phyloP scores from a whole-genome alignment of 2,888 invertebrate species.

The Eudemis profundana region DNA sequence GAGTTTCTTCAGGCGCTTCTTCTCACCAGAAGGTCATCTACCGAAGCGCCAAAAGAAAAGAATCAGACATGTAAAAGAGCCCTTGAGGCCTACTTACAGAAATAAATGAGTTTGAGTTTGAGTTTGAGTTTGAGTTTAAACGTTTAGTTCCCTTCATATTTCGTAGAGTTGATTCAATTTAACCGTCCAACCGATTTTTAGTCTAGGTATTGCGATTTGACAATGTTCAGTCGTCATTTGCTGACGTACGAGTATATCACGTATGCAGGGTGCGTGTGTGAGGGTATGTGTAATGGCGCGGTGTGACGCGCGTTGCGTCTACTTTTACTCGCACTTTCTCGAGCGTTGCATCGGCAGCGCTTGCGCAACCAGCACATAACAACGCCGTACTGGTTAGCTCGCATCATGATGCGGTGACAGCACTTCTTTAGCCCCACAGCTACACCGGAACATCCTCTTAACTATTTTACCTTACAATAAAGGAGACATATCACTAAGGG shows the following conservation, averaged over 20 bases:
- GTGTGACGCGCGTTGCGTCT: slow-evolving; percentile 82
- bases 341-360: slow-evolving; percentile 59
- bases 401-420: slow-evolving; percentile 58
- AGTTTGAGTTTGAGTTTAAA: too few relatives aligned
- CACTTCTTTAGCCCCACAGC: slow-evolving; percentile 54
- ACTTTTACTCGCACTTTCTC: slow-evolving; percentile 86
- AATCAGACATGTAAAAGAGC: too few relatives aligned
- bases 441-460: background rate
- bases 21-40: too few relatives aligned
- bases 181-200: too few relatives aligned
- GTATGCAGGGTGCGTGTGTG: slow-evolving; percentile 51
- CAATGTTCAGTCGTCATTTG: slow-evolving; percentile 3
- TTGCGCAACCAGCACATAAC: slow-evolving; percentile 74
- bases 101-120: too few relatives aligned
- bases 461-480: background rate
- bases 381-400: slow-evolving; percentile 76
- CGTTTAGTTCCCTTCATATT: too few relatives aligned
- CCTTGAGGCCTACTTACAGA: too few relatives aligned
- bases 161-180: too few relatives aligned
- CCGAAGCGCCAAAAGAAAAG: too few relatives aligned
- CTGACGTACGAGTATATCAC: slow-evolving; percentile 6
- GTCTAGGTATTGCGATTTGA: background rate
- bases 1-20: too few relatives aligned
- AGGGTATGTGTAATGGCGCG: slow-evolving; percentile 63
- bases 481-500: background rate